Conservation (phyloP, 2,113 vertebrate genomes). For the Alces alces region DNA sequence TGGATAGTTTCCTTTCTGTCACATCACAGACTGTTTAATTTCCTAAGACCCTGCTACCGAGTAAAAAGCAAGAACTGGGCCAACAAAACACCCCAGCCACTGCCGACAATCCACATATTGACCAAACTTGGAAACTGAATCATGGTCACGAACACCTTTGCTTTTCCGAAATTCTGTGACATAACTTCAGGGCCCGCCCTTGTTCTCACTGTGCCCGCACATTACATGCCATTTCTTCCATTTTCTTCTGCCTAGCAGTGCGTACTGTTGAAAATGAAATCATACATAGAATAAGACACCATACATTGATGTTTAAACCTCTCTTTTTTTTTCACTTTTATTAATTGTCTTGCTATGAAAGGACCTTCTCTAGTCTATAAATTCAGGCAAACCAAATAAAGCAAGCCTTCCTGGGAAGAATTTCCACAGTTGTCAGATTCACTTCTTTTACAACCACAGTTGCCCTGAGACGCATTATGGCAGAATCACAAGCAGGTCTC, state of each 20-base stretch:
- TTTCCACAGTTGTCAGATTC: not conserved
- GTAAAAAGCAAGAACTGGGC: not conserved
- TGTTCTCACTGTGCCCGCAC: fast-evolving
- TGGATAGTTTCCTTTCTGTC: not conserved
- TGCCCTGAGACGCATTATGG: not conserved
- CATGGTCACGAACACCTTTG: not conserved
- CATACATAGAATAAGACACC: not conserved
- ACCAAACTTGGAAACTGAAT: not conserved
- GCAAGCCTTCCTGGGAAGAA: not conserved
- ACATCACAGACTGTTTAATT: not conserved
- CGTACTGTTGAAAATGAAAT: not conserved
- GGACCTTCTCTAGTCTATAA: not conserved
- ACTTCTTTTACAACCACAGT: not conserved
- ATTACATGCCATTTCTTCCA: not conserved
- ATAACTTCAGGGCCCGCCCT: fast-evolving
- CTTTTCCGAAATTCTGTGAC: not conserved
- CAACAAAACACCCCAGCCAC: not conserved
- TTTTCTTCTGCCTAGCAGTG: not conserved
- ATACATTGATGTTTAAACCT: not conserved
- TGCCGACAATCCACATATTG: too few species aligned
- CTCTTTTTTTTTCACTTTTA: not conserved
- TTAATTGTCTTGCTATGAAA: not conserved
- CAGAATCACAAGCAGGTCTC: not conserved
- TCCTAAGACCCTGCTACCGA: not conserved
- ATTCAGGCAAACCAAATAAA: not conserved